Percentiles rank a stretch among this genome's conserved stretches.
phyloP scores from a whole-genome alignment of 2,888 invertebrate species.

The Spodoptera littoralis region DNA sequence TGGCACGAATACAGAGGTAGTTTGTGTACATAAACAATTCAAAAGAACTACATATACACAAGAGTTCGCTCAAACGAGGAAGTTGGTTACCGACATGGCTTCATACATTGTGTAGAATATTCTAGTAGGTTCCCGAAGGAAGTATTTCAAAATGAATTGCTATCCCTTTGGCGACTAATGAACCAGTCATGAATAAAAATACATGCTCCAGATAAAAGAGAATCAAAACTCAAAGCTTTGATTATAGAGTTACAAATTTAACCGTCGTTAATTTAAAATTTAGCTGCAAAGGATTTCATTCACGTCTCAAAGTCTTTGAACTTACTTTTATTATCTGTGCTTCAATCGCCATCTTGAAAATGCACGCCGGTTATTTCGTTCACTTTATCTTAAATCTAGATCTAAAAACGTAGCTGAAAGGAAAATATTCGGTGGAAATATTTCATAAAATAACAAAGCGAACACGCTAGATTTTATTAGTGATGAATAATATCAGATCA shows the following conservation, averaged over 20 bases:
- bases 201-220: constrained; percentile 30
- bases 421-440: constrained; percentile 15
- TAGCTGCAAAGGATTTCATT: constrained; percentile 19
- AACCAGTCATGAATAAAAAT: constrained; percentile 55
- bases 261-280: constrained; percentile 40
- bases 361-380: constrained; percentile 20
- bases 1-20: constrained; percentile 7
- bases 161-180: constrained; percentile 25
- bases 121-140: constrained; percentile 18
- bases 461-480: constrained; percentile 1
- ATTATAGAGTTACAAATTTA: constrained; percentile 32
- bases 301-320: constrained; percentile 37
- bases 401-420: constrained; percentile 18
- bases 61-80: constrained; percentile 7
- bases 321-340: constrained; percentile 14
- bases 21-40: constrained; percentile 25
- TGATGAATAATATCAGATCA: constrained; percentile 17
- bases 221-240: constrained; percentile 44
- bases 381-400: constrained; percentile 10
- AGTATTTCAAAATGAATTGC: constrained; percentile 28
- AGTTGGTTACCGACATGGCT: constrained; percentile 19
- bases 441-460: constrained; percentile 16
- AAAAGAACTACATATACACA: constrained; percentile 18
- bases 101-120: constrained; percentile 27
- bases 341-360: constrained; percentile 24